These are phyloP conservation scores for Dicerorhinus sumatrensis DNA, from an alignment of 2,113 vertebrate species.

Conservation along the genomic window DNA sequence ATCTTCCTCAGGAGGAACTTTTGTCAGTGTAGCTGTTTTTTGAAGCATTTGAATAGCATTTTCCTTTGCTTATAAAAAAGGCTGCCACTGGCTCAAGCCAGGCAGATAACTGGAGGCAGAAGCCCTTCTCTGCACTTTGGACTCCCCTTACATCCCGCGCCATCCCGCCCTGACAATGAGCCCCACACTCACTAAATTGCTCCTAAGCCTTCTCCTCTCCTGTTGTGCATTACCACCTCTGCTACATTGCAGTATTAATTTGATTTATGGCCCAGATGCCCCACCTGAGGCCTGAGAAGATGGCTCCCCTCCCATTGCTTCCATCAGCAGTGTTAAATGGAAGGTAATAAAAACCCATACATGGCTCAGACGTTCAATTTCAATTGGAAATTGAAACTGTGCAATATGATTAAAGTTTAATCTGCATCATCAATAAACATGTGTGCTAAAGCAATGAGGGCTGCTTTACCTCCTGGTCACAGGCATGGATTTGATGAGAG, in stretches of 20 bases:
- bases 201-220: slow-evolving; percentile 49
- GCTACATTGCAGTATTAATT: slow-evolving; percentile 36
- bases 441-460: slow-evolving; percentile 35
- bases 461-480: neutral
- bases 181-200: neutral
- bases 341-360: slow-evolving; percentile 78
- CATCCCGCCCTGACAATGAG: neutral
- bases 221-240: neutral
- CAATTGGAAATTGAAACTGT: slow-evolving; percentile 83
- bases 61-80: neutral
- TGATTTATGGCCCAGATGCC: slow-evolving; percentile 67
- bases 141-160: neutral
- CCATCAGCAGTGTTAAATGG: slow-evolving; percentile 77
- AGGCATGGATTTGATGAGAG: slow-evolving; percentile 39
- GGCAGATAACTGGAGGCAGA: neutral
- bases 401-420: slow-evolving; percentile 85
- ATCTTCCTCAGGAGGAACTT: neutral
- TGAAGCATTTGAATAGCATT: neutral
- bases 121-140: neutral
- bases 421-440: slow-evolving; percentile 83
- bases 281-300: slow-evolving; percentile 70
- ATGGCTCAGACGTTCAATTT: slow-evolving; percentile 79
- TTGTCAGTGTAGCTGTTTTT: neutral
- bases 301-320: slow-evolving; percentile 69
- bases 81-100: neutral